These are phyloP conservation scores for Sarcophilus harrisii DNA, from an alignment of 2,797 vertebrate species.

Conservation along the genomic window DNA sequence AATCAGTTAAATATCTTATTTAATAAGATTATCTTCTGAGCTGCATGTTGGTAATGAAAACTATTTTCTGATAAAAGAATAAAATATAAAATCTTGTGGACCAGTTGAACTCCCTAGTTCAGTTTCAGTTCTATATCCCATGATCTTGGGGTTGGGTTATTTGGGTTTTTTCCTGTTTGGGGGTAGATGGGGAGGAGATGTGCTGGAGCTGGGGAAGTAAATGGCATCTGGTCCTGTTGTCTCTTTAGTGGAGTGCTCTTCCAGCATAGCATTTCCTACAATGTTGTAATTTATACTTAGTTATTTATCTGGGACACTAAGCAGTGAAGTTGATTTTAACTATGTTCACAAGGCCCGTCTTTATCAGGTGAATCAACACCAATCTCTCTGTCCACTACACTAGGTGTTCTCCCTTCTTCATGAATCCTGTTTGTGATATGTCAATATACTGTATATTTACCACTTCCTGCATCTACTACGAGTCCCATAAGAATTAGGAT, in stretches of 20 bases:
- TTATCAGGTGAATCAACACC: neutral
- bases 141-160: neutral
- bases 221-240: neutral
- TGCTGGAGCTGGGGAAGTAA: neutral
- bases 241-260: neutral
- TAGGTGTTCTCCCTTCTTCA: neutral
- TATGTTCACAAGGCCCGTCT: neutral
- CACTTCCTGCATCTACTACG: neutral
- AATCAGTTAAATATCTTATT: neutral
- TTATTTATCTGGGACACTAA: neutral
- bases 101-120: neutral
- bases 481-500: neutral
- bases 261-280: neutral
- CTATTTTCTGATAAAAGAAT: neutral
- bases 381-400: neutral
- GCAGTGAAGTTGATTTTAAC: neutral
- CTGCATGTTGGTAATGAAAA: neutral
- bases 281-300: neutral
- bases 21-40: neutral
- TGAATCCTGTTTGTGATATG: neutral
- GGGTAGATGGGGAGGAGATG: neutral
- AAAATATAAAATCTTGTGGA: neutral
- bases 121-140: neutral
- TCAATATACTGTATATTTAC: neutral
- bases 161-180: neutral